These are phyloP conservation scores for Gadopsis bispinosus DNA, from an alignment of 2,797 vertebrate species.

Conservation along the genomic window DNA sequence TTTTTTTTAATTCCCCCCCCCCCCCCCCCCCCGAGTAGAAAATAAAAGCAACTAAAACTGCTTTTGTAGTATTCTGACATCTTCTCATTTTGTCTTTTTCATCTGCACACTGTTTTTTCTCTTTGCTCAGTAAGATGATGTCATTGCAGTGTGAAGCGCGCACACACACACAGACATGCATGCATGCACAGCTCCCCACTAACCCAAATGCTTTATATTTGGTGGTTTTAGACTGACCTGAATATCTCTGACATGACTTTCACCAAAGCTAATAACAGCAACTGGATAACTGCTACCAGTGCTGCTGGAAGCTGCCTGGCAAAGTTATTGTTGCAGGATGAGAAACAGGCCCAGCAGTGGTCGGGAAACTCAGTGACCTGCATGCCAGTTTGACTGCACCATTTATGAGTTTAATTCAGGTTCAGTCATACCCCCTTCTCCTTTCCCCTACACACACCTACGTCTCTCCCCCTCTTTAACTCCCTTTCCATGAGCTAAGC, in stretches of 20 bases:
- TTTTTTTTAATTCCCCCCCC: too few species aligned
- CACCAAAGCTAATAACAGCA: slow-evolving; percentile 79
- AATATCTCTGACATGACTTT: slow-evolving; percentile 82
- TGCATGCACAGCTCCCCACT: slow-evolving; percentile 47
- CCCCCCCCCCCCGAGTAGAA: neutral
- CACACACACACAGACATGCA: slow-evolving; percentile 42
- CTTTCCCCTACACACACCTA: slow-evolving; percentile 40
- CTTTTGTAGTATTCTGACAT: slow-evolving; percentile 25
- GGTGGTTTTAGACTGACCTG: slow-evolving; percentile 77
- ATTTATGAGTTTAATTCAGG: slow-evolving; percentile 76
- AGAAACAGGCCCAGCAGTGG: slow-evolving; percentile 75
- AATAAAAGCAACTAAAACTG: slow-evolving; percentile 11
- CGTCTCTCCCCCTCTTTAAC: slow-evolving; percentile 59
- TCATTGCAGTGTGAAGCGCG: slow-evolving; percentile 50
- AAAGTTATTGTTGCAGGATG: slow-evolving; percentile 76
- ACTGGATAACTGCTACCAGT: slow-evolving; percentile 73
- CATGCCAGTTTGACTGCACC: slow-evolving; percentile 74
- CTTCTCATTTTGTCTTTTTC: slow-evolving; percentile 35
- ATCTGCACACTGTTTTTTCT: slow-evolving; percentile 33
- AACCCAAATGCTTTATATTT: slow-evolving; percentile 68
- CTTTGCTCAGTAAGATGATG: slow-evolving; percentile 57
- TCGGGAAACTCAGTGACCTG: slow-evolving; percentile 77
- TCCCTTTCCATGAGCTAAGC: slow-evolving; percentile 79
- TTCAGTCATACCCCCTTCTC: slow-evolving; percentile 48
- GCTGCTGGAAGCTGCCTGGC: slow-evolving; percentile 75